These are phyloP conservation scores for Halisarca cf. caerulea DNA, from an alignment of 37 sponge, comb jelly and placozoan genomes.

Conservation along the genomic window DNA sequence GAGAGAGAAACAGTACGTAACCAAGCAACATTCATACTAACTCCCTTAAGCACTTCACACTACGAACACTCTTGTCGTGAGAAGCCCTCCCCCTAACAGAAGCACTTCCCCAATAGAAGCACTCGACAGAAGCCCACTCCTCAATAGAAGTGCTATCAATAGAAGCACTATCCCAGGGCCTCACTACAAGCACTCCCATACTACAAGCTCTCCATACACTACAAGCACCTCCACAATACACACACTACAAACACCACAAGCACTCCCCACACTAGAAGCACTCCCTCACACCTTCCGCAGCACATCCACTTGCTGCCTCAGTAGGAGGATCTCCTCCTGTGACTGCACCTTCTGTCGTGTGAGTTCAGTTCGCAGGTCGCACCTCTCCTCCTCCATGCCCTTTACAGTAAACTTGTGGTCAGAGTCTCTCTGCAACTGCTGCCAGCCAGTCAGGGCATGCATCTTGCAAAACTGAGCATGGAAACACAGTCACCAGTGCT, in stretches of 20 bases:
- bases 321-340: conserved; percentile 49
- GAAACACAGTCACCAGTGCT: too few species aligned
- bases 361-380: conserved; percentile 2
- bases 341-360: conserved; percentile 38
- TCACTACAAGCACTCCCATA: too few species aligned
- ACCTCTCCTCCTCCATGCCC: conserved; percentile 27
- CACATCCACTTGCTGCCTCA: conserved; percentile 52
- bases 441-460: background rate
- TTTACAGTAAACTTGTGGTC: background rate
- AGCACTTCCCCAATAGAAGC: too few species aligned
- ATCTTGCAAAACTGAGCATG: background rate
- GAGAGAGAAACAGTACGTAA: background rate
- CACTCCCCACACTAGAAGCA: background rate
- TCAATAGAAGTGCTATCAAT: too few species aligned
- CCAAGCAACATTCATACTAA: too few species aligned
- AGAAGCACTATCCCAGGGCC: too few species aligned
- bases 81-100: too few species aligned
- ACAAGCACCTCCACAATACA: background rate
- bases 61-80: too few species aligned
- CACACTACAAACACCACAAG: conserved; percentile 8
- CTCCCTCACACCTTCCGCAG: conserved; percentile 56
- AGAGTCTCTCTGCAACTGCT: background rate
- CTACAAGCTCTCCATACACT: too few species aligned
- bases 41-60: too few species aligned
- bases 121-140: too few species aligned